Base-by-base conservation (phyloP, 2,797 vertebrate species). In the Knipowitschia caucasica region DNA sequence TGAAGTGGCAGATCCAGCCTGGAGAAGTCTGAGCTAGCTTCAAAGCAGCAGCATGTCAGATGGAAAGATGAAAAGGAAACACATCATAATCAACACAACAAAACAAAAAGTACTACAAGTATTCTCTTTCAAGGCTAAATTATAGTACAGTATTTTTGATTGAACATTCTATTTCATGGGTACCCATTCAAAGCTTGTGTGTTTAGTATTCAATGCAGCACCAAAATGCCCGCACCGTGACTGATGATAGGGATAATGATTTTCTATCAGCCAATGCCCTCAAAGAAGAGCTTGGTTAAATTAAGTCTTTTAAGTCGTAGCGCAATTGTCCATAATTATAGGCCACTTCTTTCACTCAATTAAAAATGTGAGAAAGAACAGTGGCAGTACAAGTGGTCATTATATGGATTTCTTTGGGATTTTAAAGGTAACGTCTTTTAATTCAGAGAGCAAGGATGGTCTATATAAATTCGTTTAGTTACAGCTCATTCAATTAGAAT, bases 161-260 rank as follows among this genome's bases (percentile, higher is more conserved):
- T 31, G n/a, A 20, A 10, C 21, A 10, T 7, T 43, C 40, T 26
- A 3, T 7, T 12, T 5, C 39, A 15, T n/a, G 14, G 25, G 43
- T 45, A 45, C 4, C 7, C 24, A 26, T 14, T 17, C 2, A 45
- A 47, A 23, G 29, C 6, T 21, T 31, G 7, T 18, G 7, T 18
- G 10, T 31, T 47, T 31, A 21, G 17, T 31, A 33, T 31, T 26
- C 27, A 47, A 14, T 7, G 45, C 18, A 31, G 45, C 20, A 18
- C 17, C 18, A 31, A 31, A 18, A 31, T 23, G 17, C 14, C 5
- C 11, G 8, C 33, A 29, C 10, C 31, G 45, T 31, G 43, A 27
- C 4, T 46, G 44, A 47, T 31, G 27, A 14, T 14, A 31, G 27
- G 18, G 20, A 24, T 20, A 59, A n/a, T 12, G 5, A 63, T 52